phyloP scores from a whole-genome alignment of 2,888 invertebrate genomes.

The Nebria salina region DNA sequence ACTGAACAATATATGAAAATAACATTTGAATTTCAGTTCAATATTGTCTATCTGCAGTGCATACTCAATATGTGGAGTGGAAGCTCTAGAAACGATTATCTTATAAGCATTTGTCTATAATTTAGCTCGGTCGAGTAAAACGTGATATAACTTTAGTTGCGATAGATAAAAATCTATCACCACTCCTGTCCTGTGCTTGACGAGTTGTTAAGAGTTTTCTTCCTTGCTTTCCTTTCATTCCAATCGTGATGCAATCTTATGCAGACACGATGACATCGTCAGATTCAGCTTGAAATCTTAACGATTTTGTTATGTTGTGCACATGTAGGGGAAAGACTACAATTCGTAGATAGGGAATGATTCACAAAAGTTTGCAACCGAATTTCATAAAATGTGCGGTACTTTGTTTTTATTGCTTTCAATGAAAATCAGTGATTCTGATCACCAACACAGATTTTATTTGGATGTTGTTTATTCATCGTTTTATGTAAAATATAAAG shows the following conservation, averaged over 20 bases:
- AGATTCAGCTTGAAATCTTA: constrained; percentile 17
- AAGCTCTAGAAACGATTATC: too few species aligned
- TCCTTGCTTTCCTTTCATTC: neutral
- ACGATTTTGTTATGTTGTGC: constrained; percentile 14
- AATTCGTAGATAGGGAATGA: constrained; percentile 11
- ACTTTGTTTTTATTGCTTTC: neutral
- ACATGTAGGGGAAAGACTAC: constrained; percentile 6
- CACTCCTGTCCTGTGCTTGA: neutral
- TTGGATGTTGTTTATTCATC: too few species aligned
- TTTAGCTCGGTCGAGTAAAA: neutral
- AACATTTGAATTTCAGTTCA: neutral
- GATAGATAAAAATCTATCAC: constrained; percentile 7
- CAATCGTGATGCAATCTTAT: constrained; percentile 11
- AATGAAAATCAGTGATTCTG: too few species aligned
- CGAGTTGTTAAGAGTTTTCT: neutral
- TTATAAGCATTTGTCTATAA: neutral
- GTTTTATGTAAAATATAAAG: neutral
- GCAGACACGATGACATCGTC: constrained; percentile 11
- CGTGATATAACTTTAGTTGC: neutral
- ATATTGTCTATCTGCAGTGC: too few species aligned
- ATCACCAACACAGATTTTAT: too few species aligned
- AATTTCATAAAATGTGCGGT: neutral
- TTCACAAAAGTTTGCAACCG: constrained; percentile 2
- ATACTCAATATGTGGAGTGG: too few species aligned
- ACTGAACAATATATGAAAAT: too few species aligned